phyloP scores from a whole-genome alignment of 2,888 invertebrate genomes.

The Bombylius discolor region DNA sequence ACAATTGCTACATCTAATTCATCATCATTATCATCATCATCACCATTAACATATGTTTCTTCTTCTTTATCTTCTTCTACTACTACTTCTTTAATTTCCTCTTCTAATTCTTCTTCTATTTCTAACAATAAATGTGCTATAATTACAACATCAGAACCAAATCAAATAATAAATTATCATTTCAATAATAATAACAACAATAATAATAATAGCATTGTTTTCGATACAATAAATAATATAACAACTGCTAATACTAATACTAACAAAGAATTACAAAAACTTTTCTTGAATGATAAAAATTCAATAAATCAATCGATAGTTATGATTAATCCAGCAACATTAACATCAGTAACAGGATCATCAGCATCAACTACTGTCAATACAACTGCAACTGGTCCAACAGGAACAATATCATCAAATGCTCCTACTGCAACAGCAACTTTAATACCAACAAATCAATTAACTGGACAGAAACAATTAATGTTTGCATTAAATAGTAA shows the following conservation, averaged over 20 bases:
- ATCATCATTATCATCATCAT: conserved; percentile 16
- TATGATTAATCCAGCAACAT: conserved; percentile 21
- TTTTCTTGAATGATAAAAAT: conserved; percentile 12
- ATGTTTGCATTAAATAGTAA: conserved; percentile 29
- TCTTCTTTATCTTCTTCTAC: conserved; percentile 14
- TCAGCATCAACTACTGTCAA: conserved; percentile 12
- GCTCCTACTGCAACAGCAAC: conserved; percentile 12
- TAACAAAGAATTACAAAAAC: conserved; percentile 7
- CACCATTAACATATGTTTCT: conserved; percentile 5
- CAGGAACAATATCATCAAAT: conserved; percentile 1
- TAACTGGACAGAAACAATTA: conserved; percentile 25
- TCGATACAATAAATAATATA: not conserved
- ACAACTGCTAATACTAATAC: not conserved
- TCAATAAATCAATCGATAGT: conserved; percentile 11
- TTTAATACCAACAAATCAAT: conserved; percentile 16
- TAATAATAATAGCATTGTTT: conserved; percentile 12
- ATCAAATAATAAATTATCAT: conserved; percentile 14
- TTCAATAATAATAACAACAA: conserved; percentile 8
- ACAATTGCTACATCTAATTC: conserved; percentile 16
- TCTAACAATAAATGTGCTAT: not conserved
- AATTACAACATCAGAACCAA: conserved; percentile 2
- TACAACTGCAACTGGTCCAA: not conserved
- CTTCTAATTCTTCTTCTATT: conserved; percentile 4
- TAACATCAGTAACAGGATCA: conserved; percentile 9
- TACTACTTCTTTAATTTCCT: conserved; percentile 5